Evolutionary conservation across 2,888 invertebrate genomes (phyloP).

Genomic region (Conus canariensis): DNA sequence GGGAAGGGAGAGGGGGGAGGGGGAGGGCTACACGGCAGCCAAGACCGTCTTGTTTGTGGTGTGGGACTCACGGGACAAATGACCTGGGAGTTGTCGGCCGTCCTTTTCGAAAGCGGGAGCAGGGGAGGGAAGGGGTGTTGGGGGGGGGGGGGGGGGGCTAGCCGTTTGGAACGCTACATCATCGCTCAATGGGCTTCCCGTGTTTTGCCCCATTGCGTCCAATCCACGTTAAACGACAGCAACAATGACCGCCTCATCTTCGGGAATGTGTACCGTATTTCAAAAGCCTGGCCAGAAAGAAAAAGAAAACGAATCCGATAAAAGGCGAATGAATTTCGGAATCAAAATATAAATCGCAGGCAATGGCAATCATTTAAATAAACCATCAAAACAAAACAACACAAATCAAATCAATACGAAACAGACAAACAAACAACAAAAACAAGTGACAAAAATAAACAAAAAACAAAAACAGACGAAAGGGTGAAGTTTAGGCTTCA

Average conservation of each 20-base stretch:
- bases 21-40: not conserved
- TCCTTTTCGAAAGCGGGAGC: not conserved
- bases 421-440: not conserved
- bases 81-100: constrained; percentile 14
- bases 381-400: not conserved
- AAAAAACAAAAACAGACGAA: not conserved
- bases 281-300: not conserved
- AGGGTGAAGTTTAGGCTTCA: no score
- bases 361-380: not conserved
- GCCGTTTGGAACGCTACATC: not conserved
- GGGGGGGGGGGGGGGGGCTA: not conserved
- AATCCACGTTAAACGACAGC: not conserved
- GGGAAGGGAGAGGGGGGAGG: not conserved
- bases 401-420: not conserved
- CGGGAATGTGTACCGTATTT: not conserved
- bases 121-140: not conserved
- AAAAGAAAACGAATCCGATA: not conserved
- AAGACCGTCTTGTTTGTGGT: constrained; percentile 30
- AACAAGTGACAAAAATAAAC: not conserved
- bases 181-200: not conserved
- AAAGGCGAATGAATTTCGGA: not conserved
- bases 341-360: no score
- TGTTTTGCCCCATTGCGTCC: not conserved
- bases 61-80: constrained; percentile 38
- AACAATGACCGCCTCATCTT: not conserved